A percentile compares a stretch with the other conserved stretches of the same genome.
Evolutionary conservation across 1,140 invertebrate species (phyloP).

Genomic region (Drosophila leontia): DNA sequence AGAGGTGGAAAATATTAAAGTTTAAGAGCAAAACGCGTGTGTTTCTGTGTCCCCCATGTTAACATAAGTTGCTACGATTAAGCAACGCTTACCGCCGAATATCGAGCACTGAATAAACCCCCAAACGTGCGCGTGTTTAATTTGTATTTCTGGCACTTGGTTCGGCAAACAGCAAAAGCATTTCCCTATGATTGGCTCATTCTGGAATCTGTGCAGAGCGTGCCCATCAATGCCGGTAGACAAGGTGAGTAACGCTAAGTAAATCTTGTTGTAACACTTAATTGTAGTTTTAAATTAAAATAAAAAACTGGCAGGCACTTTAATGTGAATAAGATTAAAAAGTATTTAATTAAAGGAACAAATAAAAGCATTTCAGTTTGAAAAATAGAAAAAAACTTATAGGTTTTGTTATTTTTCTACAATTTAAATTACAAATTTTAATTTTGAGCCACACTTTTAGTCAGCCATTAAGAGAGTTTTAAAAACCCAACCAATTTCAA

Average conservation of each 20-base stretch:
- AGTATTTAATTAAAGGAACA: not conserved
- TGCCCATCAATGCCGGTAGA: slow-evolving; percentile 97
- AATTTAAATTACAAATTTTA: no score
- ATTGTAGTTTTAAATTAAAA: not conserved
- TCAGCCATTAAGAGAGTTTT: not conserved
- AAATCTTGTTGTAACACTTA: not conserved
- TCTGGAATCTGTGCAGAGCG: slow-evolving; percentile 96
- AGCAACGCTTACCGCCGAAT: slow-evolving; percentile 25
- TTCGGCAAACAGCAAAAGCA: slow-evolving; percentile 66
- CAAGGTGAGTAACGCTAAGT: slow-evolving; percentile 95
- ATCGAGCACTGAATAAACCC: slow-evolving; percentile 40
- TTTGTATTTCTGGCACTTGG: slow-evolving; percentile 71
- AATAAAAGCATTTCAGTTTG: no score
- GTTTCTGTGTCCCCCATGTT: slow-evolving; percentile 40
- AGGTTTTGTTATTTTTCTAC: no score
- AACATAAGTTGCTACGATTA: slow-evolving; percentile 52
- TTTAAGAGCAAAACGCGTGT: slow-evolving; percentile 38
- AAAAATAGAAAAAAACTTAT: no score
- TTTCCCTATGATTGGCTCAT: slow-evolving; percentile 94
- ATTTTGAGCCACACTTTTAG: no score
- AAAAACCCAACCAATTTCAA: not conserved
- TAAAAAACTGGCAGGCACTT: not conserved
- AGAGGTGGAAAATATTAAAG: slow-evolving; percentile 30
- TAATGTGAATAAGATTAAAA: not conserved
- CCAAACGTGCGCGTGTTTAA: slow-evolving; percentile 58